Conservation (phyloP, 64 coral and sea anemone genomes). For the Porites australiensis region DNA sequence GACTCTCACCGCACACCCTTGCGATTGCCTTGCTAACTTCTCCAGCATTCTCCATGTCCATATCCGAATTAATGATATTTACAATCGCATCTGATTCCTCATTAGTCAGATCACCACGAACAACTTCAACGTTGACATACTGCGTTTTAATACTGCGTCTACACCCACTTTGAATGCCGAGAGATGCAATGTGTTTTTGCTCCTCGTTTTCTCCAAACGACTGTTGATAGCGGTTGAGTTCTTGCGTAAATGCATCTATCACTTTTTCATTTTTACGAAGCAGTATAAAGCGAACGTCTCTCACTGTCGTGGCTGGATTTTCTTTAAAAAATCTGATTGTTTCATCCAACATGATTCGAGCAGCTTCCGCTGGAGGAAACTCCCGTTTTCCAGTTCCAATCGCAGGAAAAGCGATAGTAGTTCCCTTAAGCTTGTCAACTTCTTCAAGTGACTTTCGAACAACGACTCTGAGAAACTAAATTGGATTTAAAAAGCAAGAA, state of each 20-base stretch:
- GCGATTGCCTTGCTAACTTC: not conserved
- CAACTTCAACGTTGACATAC: not conserved
- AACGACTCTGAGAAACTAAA: too few relatives aligned
- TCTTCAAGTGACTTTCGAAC: not conserved
- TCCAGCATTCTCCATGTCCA: not conserved
- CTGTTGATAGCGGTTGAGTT: too few relatives aligned
- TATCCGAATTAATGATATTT: not conserved
- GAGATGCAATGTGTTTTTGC: not conserved
- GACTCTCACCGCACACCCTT: not conserved
- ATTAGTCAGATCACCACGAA: not conserved
- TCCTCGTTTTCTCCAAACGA: not conserved
- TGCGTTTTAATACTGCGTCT: not conserved
- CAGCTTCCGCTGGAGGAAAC: constrained; percentile 68
- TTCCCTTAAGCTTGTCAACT: not conserved
- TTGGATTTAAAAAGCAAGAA: too few relatives aligned
- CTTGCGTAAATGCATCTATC: not conserved
- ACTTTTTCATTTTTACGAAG: constrained; percentile 61
- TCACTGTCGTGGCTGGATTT: not conserved
- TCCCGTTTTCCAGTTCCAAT: constrained; percentile 73
- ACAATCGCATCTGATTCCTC: constrained; percentile 1
- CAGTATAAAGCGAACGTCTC: constrained; percentile 57
- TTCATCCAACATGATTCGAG: constrained; percentile 71
- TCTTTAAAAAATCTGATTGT: constrained; percentile 25
- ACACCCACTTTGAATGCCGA: not conserved
- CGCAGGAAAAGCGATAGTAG: constrained; percentile 59